These are phyloP conservation scores for Neoscelio sp. DNA, from an alignment of 2,888 invertebrate genomes.

Conservation along the genomic window DNA sequence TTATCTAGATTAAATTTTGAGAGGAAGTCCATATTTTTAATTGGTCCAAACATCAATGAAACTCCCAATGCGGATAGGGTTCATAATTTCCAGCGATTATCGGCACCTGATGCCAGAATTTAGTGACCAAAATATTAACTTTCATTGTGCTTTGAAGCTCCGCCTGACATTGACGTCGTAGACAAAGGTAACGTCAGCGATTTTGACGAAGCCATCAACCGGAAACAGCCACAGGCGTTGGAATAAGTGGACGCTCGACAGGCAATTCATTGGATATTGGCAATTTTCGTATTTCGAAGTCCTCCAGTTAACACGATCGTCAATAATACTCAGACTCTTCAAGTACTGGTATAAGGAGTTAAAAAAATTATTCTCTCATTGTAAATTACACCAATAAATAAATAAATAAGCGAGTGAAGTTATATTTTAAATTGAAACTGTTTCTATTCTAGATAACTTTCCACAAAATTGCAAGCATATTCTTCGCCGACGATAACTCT, in stretches of 20 bases:
- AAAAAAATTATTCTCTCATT: no score
- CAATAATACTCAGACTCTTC: slow-evolving; percentile 54
- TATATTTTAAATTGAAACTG: no score
- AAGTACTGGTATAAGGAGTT: no score
- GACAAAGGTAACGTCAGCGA: slow-evolving; percentile 77
- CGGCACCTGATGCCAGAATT: slow-evolving; percentile 49
- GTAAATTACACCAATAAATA: no score
- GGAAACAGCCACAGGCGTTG: slow-evolving; percentile 71
- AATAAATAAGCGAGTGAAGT: no score
- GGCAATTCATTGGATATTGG: slow-evolving; percentile 77
- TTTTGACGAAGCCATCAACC: slow-evolving; percentile 73
- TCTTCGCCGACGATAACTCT: slow-evolving; percentile 42
- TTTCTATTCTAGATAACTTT: no score
- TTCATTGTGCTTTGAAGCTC: slow-evolving; percentile 63
- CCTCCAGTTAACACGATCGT: slow-evolving; percentile 46
- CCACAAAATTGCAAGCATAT: neutral
- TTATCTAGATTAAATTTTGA: no score
- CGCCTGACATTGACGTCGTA: slow-evolving; percentile 68
- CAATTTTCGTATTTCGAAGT: slow-evolving; percentile 69
- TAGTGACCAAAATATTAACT: slow-evolving; percentile 66
- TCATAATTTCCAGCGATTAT: slow-evolving; percentile 42
- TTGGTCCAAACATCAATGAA: slow-evolving; percentile 45
- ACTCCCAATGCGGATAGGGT: slow-evolving; percentile 11
- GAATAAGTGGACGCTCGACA: slow-evolving; percentile 76
- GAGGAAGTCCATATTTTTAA: no score